Base-by-base conservation (phyloP, 2,888 invertebrate species). In the Rhimphoctona megacephalus region DNA sequence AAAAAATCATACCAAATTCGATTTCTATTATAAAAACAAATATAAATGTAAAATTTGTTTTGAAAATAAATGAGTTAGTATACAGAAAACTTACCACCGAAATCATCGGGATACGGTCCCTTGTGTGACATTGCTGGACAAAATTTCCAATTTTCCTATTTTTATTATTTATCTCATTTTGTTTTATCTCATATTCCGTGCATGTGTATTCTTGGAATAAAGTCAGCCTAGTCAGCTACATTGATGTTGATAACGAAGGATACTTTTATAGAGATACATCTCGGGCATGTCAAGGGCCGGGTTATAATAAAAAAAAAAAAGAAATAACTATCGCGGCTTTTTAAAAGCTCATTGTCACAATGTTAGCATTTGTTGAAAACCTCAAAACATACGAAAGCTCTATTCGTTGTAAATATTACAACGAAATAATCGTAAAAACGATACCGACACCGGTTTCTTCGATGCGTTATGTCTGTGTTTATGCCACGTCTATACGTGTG, bases 61-160 rank as follows among this genome's bases (percentile, higher is more conserved):
- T 14, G 11, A 43, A 30, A 46, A 22, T 22, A 30, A 14, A 6
- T 70, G 1, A 25, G 1, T 46, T 6, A 3, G 14, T 43, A 69
- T 8, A 64, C 46, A 46, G 7, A 70, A 67, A 73, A 78, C 72
- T 78, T 46, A 64, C 66, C 39, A 30, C 67, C 57, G 17, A 69
- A 46, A 73, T 83, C 79, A 25, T 83, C 73, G 22, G 43, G 39
- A 43, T 79, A 83, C 5, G 77, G 49, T 25, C 79, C 79, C 54
- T 83, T 83, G 79, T 73, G 79, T 25, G 83, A 52, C 83, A 83
- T 83, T 25, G 46, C 43, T 73, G 36, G 11, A 25, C 25, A 30
- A n/a, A 57, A 33, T 30, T 54, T 39, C 8, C 30, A 36, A 46
- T 19, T 57, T 25, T 43, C 4, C 22, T 67, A 17, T 14, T 19